Percentiles rank a stretch among this genome's conserved stretches.
Conservation (phyloP, 2,797 vertebrate species). For the Phyllotis vaccarum region DNA sequence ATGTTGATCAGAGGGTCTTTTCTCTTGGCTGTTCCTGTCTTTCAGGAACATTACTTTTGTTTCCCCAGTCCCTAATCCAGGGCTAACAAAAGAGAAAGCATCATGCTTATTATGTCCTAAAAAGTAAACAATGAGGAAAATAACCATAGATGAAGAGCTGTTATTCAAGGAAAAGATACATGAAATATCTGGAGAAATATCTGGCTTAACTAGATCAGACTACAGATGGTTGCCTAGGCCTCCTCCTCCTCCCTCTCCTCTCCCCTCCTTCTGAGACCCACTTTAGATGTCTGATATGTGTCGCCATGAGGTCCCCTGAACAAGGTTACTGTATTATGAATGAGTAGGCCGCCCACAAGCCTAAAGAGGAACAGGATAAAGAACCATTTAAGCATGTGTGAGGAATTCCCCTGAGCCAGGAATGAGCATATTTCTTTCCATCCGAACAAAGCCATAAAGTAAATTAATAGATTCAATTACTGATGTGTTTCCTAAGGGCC, state of each 20-base stretch:
- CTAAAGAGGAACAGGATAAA: neutral
- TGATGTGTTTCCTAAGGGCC: neutral
- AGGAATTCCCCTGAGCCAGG: neutral
- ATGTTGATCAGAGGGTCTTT: neutral
- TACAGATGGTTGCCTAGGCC: accelerated
- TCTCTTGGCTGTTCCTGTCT: neutral
- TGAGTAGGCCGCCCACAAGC: neutral
- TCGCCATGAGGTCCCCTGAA: accelerated
- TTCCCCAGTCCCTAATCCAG: neutral
- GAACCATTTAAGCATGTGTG: neutral
- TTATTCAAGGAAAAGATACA: neutral
- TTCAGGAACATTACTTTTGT: neutral
- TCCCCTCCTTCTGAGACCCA: neutral
- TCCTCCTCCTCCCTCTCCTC: too few relatives aligned
- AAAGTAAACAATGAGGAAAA: neutral
- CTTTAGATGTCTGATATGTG: neutral
- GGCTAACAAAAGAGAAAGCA: neutral
- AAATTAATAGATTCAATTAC: neutral
- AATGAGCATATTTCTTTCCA: neutral
- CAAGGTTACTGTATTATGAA: neutral
- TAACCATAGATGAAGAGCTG: neutral
- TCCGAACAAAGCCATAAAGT: neutral
- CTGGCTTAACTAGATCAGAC: neutral
- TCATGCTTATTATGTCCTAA: neutral
- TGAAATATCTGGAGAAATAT: neutral